Evolutionary conservation across 2,797 vertebrate species (phyloP), one percentile per base, ranked within the genome.

Genomic region (Sebastiscus tertius): DNA sequence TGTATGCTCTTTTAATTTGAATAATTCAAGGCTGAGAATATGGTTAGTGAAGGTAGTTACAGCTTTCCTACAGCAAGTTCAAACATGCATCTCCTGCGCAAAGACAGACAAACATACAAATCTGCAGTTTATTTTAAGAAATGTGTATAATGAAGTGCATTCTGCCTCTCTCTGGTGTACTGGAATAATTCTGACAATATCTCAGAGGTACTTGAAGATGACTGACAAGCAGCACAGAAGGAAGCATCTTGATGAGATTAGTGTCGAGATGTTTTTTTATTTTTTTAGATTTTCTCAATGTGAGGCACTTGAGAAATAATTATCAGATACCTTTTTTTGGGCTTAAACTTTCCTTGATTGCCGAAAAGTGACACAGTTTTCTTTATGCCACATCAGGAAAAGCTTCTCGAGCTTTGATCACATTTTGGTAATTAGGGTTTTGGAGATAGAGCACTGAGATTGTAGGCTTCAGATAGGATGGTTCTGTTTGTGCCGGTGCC

Each of bases 241-340:
- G 75, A 82, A 75, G 49, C 79, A 81, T 85, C 84, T 79, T 82
- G 72, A 87, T 60, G 56, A 75, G 81, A 91, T 89, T 80, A 79
- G 34, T 64, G 58, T 71, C 36, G 55, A 77, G 65, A 82, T 77
- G 65, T 67, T 77, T 83, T 56, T 54, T 24, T 24, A 2, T 52
- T 52, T n/a, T 52, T 52, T 22, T n/a, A 79, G 67, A 80, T 80
- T 79, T 60, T 18, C 82, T 72, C 74, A 75, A 70, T 83, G 46
- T 49, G 42, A 83, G 72, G 39, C 70, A 75, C 89, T 88, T 79
- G 59, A 85, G 72, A 75, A 84, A 81, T 76, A 68, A 87, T 88
- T 39, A 83, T 67, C 54, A 55, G 34, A 5, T 22, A 4, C 79
- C 34, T 67, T 55, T 82, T 65, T 52, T 65, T 49, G 13, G 16